Conservation (phyloP, 2,113 vertebrate species). For the Myanophis thanlyinensis region DNA sequence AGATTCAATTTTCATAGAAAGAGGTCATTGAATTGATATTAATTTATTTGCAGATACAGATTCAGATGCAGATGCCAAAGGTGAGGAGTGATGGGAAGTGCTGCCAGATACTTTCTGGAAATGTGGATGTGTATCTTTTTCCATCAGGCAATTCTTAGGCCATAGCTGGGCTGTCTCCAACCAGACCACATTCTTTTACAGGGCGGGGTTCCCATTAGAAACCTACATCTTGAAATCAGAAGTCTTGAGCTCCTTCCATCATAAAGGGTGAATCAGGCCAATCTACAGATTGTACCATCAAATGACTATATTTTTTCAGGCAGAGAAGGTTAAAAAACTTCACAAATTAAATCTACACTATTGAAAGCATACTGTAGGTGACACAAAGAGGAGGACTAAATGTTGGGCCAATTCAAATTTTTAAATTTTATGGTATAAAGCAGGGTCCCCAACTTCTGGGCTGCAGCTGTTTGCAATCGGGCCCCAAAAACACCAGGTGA, state of each 20-base stretch:
- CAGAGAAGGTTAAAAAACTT: not conserved
- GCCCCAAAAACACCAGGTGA: not conserved
- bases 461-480: not conserved
- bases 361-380: not conserved
- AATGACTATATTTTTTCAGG: not conserved
- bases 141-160: not conserved
- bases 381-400: not conserved
- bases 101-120: not conserved
- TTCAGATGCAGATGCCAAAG: not conserved
- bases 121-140: not conserved
- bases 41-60: not conserved
- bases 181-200: not conserved
- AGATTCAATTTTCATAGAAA: not conserved
- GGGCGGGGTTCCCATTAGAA: not conserved
- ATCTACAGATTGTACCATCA: not conserved
- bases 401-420: not conserved
- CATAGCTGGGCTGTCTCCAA: not conserved
- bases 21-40: not conserved
- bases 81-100: not conserved
- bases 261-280: not conserved
- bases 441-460: not conserved
- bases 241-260: not conserved
- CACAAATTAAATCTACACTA: not conserved
- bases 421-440: not conserved
- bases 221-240: not conserved